A percentile compares a stretch with the other conserved stretches of the same genome.
Conservation (phyloP, 1,140 invertebrate genomes). For the Bombus breviceps region DNA sequence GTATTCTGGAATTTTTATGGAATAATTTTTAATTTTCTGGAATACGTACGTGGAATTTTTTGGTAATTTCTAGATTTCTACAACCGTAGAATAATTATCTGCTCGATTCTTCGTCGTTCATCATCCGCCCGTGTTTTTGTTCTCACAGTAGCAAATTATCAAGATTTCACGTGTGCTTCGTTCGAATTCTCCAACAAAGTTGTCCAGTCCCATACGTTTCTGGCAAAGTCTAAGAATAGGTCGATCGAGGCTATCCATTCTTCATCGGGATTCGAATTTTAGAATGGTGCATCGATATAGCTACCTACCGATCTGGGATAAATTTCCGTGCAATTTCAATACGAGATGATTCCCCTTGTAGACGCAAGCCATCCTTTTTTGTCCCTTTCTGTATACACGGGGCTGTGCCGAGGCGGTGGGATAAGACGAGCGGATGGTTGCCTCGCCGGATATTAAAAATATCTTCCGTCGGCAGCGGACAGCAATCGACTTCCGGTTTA, state of each 20-base stretch:
- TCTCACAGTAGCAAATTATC: too few species aligned
- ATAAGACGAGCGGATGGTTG: conserved; percentile 35
- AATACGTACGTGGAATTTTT: too few species aligned
- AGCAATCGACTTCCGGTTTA: conserved; percentile 71
- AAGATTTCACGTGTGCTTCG: too few species aligned
- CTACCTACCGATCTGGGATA: conserved; percentile 9
- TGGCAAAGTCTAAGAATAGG: neutral
- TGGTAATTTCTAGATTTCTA: too few species aligned
- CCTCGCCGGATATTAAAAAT: conserved; percentile 77
- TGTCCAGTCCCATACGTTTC: neutral
- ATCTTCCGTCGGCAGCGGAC: conserved; percentile 67
- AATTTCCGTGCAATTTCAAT: conserved; percentile 68
- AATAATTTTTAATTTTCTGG: too few species aligned
- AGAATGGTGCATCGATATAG: conserved; percentile 12
- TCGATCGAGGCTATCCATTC: neutral
- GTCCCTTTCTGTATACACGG: neutral
- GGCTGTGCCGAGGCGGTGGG: neutral
- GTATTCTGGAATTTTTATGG: too few species aligned
- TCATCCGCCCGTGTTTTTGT: too few species aligned
- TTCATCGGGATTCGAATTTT: conserved; percentile 1
- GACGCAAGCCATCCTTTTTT: conserved; percentile 11
- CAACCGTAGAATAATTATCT: too few species aligned
- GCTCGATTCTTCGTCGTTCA: too few species aligned
- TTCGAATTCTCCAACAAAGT: too few species aligned
- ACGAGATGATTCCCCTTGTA: conserved; percentile 46